Base-by-base conservation (phyloP, 2,888 invertebrate species). In the Tenthredo livida region DNA sequence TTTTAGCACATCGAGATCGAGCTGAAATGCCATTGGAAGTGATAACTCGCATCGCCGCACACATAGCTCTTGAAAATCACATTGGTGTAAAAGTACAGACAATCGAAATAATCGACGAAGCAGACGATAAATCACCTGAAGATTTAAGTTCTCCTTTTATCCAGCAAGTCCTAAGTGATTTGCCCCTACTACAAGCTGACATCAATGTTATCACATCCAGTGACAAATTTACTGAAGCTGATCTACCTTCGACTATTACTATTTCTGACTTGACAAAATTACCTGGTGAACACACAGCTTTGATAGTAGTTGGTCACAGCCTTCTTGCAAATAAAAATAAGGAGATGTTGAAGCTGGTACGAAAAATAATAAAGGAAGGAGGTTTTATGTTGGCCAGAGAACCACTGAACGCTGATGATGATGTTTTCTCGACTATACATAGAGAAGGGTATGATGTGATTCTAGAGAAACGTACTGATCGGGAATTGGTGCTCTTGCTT, bases 171-270 rank as follows among this genome's bases (percentile, higher is more conserved):
- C 93, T 97, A 0, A 95, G 95, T 75, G 96, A 97, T 88, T 91
- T 96, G 61, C 97, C 97, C 0, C 91, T 97, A 15, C 94, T 97
- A 4, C 96, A 96, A 88, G 95, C 96, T 0, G 96, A 97, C 77
- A 93, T 96, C 0, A 93, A 94, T 82, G 92, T 97, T 0, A 90
- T 96, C 1, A 87, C 90, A 4, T 86, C 91, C 2, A 82, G 89
- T 3, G 87, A 90, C 12, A 86, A 87, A 58, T 86, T 95, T 78
- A 94, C 94, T 1, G 90, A 94, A 2, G 88, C 94, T 17, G 93
- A 94, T 72, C 90, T 95, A 88, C 94, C 95, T 0, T 88, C 93
- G 0, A 92, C 94, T 47, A 94, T 97, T 0, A 94, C 94, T 2
- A 93, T 96, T 0, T 95, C 96, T 87, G 95, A 96, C 2, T 25